Evolutionary conservation across 2,113 vertebrate species (phyloP), one percentile per base, ranked within the genome.

Genomic region (Sander lucioperca): DNA sequence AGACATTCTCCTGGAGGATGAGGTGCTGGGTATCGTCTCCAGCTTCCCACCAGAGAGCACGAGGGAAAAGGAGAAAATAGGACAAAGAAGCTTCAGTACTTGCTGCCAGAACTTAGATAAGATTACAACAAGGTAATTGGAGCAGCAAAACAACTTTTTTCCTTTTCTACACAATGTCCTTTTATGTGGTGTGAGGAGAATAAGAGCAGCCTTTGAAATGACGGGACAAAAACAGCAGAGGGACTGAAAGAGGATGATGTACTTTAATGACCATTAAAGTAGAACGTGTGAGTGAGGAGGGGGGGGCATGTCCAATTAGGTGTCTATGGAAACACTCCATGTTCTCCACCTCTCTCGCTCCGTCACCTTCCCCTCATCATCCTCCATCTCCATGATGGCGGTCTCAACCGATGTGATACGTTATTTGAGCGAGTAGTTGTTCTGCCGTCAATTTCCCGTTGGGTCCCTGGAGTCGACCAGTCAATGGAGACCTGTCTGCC

Each of bases 41-140:
- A 3, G 67, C 53, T 23, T 75, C 39, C 57, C 69, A 36, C 43
- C 65, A 79, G 64, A 79, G 64, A 80, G 30, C 23, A 47, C 2
- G 39, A 36, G 62, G 65, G 69, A 77, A 12, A 51, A 0, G n/a
- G 30, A 58, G 81, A 62, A 39, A 74, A 54, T 25, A 54, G 80
- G 83, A 91, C 88, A 91, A 91, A 86, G 81, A 67, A 56, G 62
- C 83, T 58, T 68, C 70, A 72, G 85, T 90, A 67, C 57, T 43
- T 10, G 43, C 53, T 53, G 88, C 77, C 61, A 84, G 74, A 45
- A 69, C 71, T 79, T 13, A 83, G 89, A 91, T 88, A 62, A 87
- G 85, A 92, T 91, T 67, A 74, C 69, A 87, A 85, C 64, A 83
- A 82, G 82, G 82, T 86, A 92, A 93, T 84, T 88, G 82, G 86